Evolutionary conservation across 1,140 invertebrate genomes (phyloP).

Genomic region (Calliopsis andreniformis): DNA sequence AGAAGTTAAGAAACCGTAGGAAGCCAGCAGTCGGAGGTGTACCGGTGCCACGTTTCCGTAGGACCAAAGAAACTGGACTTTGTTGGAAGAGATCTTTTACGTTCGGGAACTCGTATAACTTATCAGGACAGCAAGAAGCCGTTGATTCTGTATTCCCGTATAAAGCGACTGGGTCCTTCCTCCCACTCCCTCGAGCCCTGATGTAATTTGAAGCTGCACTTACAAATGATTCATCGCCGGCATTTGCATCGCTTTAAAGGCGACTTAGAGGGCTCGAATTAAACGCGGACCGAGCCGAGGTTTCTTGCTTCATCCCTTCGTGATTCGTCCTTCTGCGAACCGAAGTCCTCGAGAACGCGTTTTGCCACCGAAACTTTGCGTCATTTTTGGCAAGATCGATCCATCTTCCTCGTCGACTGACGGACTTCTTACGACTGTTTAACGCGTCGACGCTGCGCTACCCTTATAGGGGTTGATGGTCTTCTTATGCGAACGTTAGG

Average conservation of each 20-base stretch:
- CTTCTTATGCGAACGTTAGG: neutral
- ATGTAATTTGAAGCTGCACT: slow-evolving; percentile 30
- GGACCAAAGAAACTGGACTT: slow-evolving; percentile 48
- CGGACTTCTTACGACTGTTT: neutral
- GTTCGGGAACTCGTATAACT: slow-evolving; percentile 53
- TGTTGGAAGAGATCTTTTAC: slow-evolving; percentile 28
- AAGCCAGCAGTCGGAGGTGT: slow-evolving; percentile 53
- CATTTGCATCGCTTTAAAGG: slow-evolving; percentile 46
- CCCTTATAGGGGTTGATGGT: slow-evolving; percentile 13
- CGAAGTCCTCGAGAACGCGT: neutral
- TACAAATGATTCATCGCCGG: slow-evolving; percentile 38
- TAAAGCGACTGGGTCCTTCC: slow-evolving; percentile 2
- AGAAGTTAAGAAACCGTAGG: slow-evolving; percentile 62
- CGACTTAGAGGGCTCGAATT: slow-evolving; percentile 24
- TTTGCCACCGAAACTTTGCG: neutral
- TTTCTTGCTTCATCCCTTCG: neutral
- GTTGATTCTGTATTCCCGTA: slow-evolving; percentile 40
- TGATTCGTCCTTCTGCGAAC: slow-evolving; percentile 3
- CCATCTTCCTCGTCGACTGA: slow-evolving; percentile 2
- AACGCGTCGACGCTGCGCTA: slow-evolving; percentile 5
- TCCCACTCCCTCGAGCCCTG: neutral
- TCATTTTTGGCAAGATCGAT: slow-evolving; percentile 19
- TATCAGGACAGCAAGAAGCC: slow-evolving; percentile 55
- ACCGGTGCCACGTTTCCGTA: slow-evolving; percentile 54
- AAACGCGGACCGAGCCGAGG: slow-evolving; percentile 7